These are phyloP conservation scores for Helogale parvula DNA, from an alignment of 2,113 vertebrate species.

Conservation along the genomic window DNA sequence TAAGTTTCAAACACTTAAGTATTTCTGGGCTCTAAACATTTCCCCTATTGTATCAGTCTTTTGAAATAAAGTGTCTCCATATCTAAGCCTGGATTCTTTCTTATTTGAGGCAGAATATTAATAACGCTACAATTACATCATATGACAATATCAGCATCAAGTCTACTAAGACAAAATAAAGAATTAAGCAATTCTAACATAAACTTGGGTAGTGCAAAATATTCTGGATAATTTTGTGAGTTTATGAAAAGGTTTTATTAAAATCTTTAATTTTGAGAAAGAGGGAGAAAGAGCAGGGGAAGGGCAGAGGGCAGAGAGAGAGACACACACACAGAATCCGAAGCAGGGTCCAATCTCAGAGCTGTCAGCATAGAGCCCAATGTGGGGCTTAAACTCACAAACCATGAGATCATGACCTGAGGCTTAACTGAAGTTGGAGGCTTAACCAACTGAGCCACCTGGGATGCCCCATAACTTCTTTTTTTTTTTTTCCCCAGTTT, in stretches of 20 bases:
- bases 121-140: not conserved
- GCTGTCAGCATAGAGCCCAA: too few species aligned
- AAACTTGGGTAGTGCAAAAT: not conserved
- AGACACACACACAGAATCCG: too few species aligned
- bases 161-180: not conserved
- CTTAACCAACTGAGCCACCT: too few species aligned
- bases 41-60: not conserved
- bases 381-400: too few species aligned
- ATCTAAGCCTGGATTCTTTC: not conserved
- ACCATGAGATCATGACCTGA: too few species aligned
- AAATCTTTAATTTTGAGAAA: too few species aligned
- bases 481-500: too few species aligned
- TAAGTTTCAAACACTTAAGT: not conserved
- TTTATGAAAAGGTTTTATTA: not conserved
- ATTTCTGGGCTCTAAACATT: not conserved
- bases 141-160: not conserved
- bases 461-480: too few species aligned
- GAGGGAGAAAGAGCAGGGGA: too few species aligned
- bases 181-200: conserved; percentile 19
- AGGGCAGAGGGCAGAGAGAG: too few species aligned
- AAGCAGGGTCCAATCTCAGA: too few species aligned
- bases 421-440: too few species aligned
- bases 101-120: not conserved
- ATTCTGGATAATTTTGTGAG: not conserved
- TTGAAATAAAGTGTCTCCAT: not conserved